These are phyloP conservation scores for Calyptommatus sinebrachiatus DNA, from an alignment of 2,113 vertebrate genomes.

Conservation along the genomic window DNA sequence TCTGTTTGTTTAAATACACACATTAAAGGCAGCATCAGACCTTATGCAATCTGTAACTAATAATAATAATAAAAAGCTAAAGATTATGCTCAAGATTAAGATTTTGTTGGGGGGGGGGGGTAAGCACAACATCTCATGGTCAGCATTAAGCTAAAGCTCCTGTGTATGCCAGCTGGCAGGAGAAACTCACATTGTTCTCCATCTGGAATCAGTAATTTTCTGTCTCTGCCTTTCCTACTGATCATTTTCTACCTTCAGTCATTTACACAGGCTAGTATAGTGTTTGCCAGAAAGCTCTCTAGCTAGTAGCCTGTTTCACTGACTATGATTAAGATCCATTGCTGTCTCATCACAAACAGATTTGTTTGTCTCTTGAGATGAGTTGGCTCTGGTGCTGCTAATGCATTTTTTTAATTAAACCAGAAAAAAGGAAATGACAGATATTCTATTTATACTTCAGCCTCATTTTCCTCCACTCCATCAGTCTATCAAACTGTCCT, in stretches of 20 bases:
- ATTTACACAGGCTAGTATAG: background rate
- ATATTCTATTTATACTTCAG: background rate
- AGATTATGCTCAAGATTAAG: background rate
- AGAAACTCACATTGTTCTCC: background rate
- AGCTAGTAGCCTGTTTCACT: background rate
- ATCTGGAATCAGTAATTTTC: constrained; percentile 8
- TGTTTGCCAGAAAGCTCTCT: background rate
- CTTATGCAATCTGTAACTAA: constrained; percentile 9
- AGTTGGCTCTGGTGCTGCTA: background rate
- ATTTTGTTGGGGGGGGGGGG: background rate
- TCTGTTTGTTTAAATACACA: background rate
- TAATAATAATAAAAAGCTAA: constrained; percentile 1
- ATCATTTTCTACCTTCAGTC: constrained; percentile 2
- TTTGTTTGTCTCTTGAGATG: background rate
- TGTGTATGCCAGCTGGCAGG: background rate
- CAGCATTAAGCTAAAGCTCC: constrained; percentile 17
- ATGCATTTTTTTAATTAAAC: constrained; percentile 3
- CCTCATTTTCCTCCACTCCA: background rate
- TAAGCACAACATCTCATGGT: constrained; percentile 6
- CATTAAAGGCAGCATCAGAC: background rate
- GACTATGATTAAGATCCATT: fast-evolving
- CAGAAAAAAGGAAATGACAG: background rate
- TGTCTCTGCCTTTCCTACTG: background rate
- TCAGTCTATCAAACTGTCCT: background rate
- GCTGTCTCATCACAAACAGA: background rate